phyloP scores from a whole-genome alignment of 2,113 vertebrate species.

The Strigops habroptila region DNA sequence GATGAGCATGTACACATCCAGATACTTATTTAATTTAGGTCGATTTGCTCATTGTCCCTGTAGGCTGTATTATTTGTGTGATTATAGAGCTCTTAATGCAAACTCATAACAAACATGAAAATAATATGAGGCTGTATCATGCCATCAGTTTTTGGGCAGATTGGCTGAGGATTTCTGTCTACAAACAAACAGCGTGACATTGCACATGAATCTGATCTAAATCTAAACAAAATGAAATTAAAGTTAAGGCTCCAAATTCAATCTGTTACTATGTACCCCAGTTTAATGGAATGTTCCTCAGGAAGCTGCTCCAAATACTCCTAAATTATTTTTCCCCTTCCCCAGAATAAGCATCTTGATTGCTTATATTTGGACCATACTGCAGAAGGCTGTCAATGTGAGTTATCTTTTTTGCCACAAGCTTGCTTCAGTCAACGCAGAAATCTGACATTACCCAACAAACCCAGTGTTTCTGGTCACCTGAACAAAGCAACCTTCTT shows the following conservation, averaged over 20 bases:
- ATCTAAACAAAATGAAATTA: constrained; percentile 53
- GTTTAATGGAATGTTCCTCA: constrained; percentile 47
- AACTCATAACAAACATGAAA: constrained; percentile 19
- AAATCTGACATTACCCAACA: constrained; percentile 7
- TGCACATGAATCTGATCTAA: constrained; percentile 45
- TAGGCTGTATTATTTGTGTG: constrained; percentile 52
- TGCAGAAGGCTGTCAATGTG: constrained; percentile 13
- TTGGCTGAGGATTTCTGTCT: constrained; percentile 29
- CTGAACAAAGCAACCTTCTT: constrained; percentile 20
- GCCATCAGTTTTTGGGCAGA: background rate
- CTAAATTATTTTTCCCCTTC: constrained; percentile 51
- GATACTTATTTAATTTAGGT: constrained; percentile 56
- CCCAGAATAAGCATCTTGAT: background rate
- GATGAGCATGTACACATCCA: constrained; percentile 33
- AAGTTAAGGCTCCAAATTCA: constrained; percentile 54
- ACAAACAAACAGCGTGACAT: constrained; percentile 15
- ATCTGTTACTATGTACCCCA: constrained; percentile 40
- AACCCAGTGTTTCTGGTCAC: constrained; percentile 38
- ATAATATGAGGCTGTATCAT: background rate
- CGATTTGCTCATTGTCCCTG: constrained; percentile 46
- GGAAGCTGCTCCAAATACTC: constrained; percentile 34
- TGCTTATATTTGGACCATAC: background rate
- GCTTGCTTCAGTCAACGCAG: background rate
- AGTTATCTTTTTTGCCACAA: constrained; percentile 32
- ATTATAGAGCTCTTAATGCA: constrained; percentile 31